Evolutionary conservation across 2,113 vertebrate species (phyloP).

Genomic region (Candoia aspera): DNA sequence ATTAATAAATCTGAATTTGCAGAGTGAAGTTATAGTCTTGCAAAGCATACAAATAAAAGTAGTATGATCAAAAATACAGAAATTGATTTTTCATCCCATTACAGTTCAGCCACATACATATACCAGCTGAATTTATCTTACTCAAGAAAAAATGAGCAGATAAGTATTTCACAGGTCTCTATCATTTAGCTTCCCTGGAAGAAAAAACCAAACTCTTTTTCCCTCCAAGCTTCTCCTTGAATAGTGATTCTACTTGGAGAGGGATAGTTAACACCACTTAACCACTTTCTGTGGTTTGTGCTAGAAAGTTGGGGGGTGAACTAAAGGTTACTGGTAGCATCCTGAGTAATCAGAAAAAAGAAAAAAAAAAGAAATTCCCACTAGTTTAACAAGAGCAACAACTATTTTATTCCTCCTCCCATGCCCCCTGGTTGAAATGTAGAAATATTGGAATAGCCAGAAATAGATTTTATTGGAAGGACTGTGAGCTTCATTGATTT

Average conservation of each 20-base stretch:
- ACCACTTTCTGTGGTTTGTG: not conserved
- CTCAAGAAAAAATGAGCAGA: not conserved
- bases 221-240: not conserved
- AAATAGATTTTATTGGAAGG: not conserved
- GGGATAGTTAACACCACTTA: not conserved
- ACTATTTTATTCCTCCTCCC: not conserved
- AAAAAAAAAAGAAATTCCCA: not conserved
- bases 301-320: not conserved
- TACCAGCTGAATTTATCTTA: not conserved
- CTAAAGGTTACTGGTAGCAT: not conserved
- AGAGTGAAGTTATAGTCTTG: not conserved
- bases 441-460: not conserved
- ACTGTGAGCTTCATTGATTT: not conserved
- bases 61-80: not conserved
- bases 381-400: not conserved
- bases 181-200: not conserved
- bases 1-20: not conserved
- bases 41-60: not conserved
- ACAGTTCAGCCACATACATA: not conserved
- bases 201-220: not conserved
- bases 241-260: not conserved
- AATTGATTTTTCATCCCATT: not conserved
- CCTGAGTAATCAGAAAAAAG: not conserved
- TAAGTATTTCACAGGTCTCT: not conserved
- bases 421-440: not conserved